Conservation (phyloP, 2,113 vertebrate genomes). For the Pseudolaguvia tuberculata region DNA sequence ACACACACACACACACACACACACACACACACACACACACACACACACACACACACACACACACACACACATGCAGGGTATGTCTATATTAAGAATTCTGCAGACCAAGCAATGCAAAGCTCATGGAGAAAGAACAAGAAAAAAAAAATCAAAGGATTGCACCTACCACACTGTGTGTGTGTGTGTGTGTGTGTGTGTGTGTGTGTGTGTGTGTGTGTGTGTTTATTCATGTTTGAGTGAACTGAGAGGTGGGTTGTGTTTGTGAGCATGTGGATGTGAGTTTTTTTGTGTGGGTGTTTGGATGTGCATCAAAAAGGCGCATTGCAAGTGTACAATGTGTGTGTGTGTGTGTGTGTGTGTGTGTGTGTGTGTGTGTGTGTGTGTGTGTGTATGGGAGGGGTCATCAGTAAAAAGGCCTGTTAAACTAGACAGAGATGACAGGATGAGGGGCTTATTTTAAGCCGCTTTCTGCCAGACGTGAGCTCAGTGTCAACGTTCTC, state of each 20-base stretch:
- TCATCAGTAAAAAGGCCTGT: conserved; percentile 12
- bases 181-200: neutral
- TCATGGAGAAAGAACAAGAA: neutral
- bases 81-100: conserved; percentile 32
- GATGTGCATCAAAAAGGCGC: too few relatives aligned
- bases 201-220: conserved; percentile 1
- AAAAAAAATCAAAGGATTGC: neutral
- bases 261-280: neutral
- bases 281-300: neutral
- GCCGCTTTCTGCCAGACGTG: conserved; percentile 31
- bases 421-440: conserved; percentile 40
- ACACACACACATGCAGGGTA: neutral
- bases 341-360: too few relatives aligned
- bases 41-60: too few relatives aligned
- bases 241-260: conserved; percentile 8
- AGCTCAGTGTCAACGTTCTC: conserved; percentile 19
- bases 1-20: neutral
- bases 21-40: too few relatives aligned
- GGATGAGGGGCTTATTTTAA: conserved; percentile 42
- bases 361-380: neutral
- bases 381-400: neutral
- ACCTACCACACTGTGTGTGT: neutral
- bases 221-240: neutral
- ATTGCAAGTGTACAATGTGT: neutral
- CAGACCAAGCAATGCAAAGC: conserved; percentile 20